Conservation (phyloP, 2,113 vertebrate species). For the Limanda limanda region DNA sequence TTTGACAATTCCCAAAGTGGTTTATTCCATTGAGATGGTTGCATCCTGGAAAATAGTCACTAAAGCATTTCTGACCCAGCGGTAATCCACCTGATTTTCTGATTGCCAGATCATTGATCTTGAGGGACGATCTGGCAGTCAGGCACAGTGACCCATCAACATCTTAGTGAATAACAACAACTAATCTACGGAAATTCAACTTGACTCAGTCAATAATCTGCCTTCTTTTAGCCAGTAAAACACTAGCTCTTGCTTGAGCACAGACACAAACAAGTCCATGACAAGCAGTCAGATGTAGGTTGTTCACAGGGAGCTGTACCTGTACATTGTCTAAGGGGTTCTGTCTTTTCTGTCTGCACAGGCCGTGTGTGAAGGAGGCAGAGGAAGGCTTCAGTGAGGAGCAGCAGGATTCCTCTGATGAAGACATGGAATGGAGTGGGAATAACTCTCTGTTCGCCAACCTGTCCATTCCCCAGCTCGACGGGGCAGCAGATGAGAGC, state of each 20-base stretch:
- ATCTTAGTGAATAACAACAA: background rate
- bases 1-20: background rate
- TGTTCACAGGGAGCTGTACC: background rate
- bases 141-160: background rate
- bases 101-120: background rate
- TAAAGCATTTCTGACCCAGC: background rate
- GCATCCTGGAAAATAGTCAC: background rate
- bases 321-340: constrained; percentile 5
- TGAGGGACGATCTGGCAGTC: background rate
- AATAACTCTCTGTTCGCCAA: constrained; percentile 86
- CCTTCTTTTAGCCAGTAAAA: too few species aligned
- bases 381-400: constrained; percentile 88
- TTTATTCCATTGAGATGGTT: background rate
- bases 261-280: background rate
- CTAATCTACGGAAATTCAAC: background rate
- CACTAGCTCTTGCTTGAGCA: background rate
- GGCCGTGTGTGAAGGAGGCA: constrained; percentile 81
- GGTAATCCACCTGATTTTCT: background rate
- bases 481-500: constrained; percentile 97
- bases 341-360: constrained; percentile 53
- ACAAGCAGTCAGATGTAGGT: background rate
- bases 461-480: constrained; percentile 96
- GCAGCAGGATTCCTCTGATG: constrained; percentile 90
- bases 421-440: constrained; percentile 95
- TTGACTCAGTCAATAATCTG: background rate